Base-by-base conservation (phyloP, 2,888 invertebrate species). In the Nymphalis polychloros region DNA sequence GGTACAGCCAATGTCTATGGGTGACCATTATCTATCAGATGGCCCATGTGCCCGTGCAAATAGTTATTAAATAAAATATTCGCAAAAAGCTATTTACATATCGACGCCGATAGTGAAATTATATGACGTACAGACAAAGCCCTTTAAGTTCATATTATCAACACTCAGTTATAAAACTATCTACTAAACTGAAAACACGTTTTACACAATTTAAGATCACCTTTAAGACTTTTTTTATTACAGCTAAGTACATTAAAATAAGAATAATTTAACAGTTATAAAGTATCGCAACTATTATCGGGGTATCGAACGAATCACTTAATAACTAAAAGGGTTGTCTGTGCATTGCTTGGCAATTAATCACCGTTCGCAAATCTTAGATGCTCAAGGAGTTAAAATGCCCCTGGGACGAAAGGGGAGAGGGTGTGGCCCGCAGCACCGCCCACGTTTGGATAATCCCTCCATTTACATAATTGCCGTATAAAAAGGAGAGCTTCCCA, bases 381-480 rank as follows among this genome's bases (percentile, higher is more conserved):
- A 78, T 80, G 86, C 83, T 84, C 83, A 82, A 87, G 84, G 81
- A 84, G 83, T 83, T 81, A 74, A 77, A 80, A 79, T 82, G 79
- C 83, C 83, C 84, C 76, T 76, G 85, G 84, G 89, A 84, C 80
- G 86, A 85, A 86, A 87, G 88, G 88, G 85, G 87, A 84, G 75
- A 76, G 86, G 88, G 89, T 83, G 88, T 86, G 88, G 87, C 87
- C 81, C 84, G 77, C 81, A 83, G 87, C 86, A 79, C 89, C 90
- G 88, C 91, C 90, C 87, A 87, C 87, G 83, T 81, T 81, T 79
- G 85, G 88, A 89, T 92, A 92, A 93, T 93, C 92, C 90, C 84
- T 84, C 92, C 91, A 93, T 93, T 93, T 93, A 92, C 92, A 93
- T 93, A 93, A 93, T 93, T 93, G 92, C 88, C 87, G 89, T 88